phyloP scores from a whole-genome alignment of 2,797 vertebrate genomes.

The Manis javanica region DNA sequence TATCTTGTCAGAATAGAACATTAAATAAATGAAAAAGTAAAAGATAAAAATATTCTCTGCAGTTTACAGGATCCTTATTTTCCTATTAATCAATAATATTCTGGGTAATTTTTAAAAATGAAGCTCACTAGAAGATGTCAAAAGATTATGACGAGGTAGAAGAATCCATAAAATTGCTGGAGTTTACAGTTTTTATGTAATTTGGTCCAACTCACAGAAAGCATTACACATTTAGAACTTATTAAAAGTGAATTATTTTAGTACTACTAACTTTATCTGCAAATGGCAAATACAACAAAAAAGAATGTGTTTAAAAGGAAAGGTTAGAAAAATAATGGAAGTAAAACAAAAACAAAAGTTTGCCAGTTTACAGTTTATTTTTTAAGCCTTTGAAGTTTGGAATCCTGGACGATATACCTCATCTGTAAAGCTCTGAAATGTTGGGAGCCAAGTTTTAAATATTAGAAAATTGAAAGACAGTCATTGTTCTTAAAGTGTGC shows the following conservation, averaged over 20 bases:
- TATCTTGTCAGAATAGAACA: slow-evolving; percentile 40
- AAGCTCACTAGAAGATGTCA: slow-evolving; percentile 64
- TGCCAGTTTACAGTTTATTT: slow-evolving; percentile 71
- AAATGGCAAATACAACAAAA: slow-evolving; percentile 61
- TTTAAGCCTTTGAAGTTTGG: slow-evolving; percentile 71
- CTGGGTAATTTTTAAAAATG: slow-evolving; percentile 33
- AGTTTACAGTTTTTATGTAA: slow-evolving; percentile 56
- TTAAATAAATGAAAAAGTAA: slow-evolving; percentile 36
- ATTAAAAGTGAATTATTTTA: slow-evolving; percentile 69
- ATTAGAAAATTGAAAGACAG: slow-evolving; percentile 57
- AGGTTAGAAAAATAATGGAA: slow-evolving; percentile 81
- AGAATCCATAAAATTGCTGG: slow-evolving; percentile 66
- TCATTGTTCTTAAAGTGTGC: slow-evolving; percentile 41
- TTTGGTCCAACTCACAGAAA: slow-evolving; percentile 68
- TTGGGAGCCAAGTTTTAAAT: slow-evolving; percentile 47
- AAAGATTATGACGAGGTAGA: slow-evolving; percentile 76
- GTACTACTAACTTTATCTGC: slow-evolving; percentile 70
- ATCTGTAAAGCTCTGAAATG: slow-evolving; percentile 59
- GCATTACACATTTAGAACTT: slow-evolving; percentile 65
- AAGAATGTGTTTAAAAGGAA: slow-evolving; percentile 72
- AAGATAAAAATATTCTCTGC: slow-evolving; percentile 2
- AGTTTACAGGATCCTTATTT: slow-evolving; percentile 27
- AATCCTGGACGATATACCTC: slow-evolving; percentile 60
- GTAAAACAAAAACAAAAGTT: slow-evolving; percentile 75
- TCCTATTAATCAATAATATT: slow-evolving; percentile 63